Base-by-base conservation (phyloP, 2,113 vertebrate genomes). In the Chroicocephalus ridibundus region DNA sequence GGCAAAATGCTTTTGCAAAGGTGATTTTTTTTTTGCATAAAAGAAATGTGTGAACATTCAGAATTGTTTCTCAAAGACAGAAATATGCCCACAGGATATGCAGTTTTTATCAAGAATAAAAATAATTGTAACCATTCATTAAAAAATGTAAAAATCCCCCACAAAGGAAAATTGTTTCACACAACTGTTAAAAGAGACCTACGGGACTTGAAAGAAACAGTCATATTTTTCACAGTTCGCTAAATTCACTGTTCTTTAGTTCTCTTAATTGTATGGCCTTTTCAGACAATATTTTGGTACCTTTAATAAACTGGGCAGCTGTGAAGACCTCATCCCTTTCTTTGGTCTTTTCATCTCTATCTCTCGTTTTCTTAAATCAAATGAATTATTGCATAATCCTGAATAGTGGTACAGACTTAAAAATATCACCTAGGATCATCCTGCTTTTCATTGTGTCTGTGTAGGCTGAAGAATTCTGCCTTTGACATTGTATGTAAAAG, bases 361-460 rank as follows among this genome's bases (percentile, higher is more conserved):
- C 70, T 94, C 75, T 88, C 20, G 4, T 83, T 86, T 95, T 82
- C 71, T 65, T 90, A 88, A 90, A 44, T 91, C 55, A 95, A 92
- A 91, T 72, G 90, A 92, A 91, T 47, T 55, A 95, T 98, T 98
- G 97, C 26, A 17, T 98, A 98, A 98, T 93, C 93, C 85, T 95
- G 71, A 92, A 97, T 80, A 94, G 93, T 86, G 70, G 89, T 92
- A 93, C 77, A 97, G 94, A 91, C 96, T 97, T 98, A 96, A 98
- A 98, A 98, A 98, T 98, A 97, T 80, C 97, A 96, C 96, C 97
- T 89, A 88, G 90, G 95, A 97, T 98, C 97, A 97, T 97, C 88
- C 94, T 97, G 95, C 97, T 98, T 97, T 98, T 97, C 98, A 98
- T 98, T 98, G 97, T 97, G 96, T 95, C 96, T 98, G 97, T 96